Base-by-base conservation (phyloP, 30 jellyfish, hydroid and myxozoan genomes). In the Cassiopea xamachana region DNA sequence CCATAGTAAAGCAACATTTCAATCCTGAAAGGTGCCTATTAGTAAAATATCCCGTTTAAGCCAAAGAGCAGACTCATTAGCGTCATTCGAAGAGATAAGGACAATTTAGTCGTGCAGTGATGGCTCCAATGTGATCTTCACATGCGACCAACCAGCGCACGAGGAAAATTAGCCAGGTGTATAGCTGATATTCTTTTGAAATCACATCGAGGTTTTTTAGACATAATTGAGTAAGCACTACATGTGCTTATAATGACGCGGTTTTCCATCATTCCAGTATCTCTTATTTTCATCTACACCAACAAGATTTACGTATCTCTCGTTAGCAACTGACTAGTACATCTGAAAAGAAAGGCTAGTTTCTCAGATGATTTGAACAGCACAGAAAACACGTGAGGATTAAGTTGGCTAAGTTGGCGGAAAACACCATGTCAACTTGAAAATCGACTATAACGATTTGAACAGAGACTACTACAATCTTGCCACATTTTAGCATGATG, bases 131-230 rank as follows among this genome's bases (percentile, higher is more conserved):
- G 17, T 46, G 71, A 47, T 4, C 46, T 16, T 17, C 76, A 3
- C 55, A 1, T 73, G 19, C n/a, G 75, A 79, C 51, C 1, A 45
- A 7, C 60, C 60, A 81, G 10, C 17, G 60, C 18, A 44, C 80
- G 39, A 71, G 51, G 51, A 5, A 3, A 8, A 71, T 39, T 78
- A 13, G 75, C 87, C 87, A 78, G 87, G 87, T 78, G 87, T 46
- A 78, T 47, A 15, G 51, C 75, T 3, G 48, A 60, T 60, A 78
- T 49, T 48, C 71, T 60, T 78, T 78, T 78, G 75, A 78, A 49
- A 48, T 75, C 71, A 75, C 84, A 75, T 48, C 87, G 87, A 78
- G 87, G 74, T 50, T 60, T 78, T 18, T 49, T 75, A 39, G 75
- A 19, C n/a, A 60, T 78, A 78, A 78, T 78, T 78, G 74, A 78